Evolutionary conservation across 2,797 vertebrate species (phyloP).

Genomic region (Pseudopleuronectes americanus): DNA sequence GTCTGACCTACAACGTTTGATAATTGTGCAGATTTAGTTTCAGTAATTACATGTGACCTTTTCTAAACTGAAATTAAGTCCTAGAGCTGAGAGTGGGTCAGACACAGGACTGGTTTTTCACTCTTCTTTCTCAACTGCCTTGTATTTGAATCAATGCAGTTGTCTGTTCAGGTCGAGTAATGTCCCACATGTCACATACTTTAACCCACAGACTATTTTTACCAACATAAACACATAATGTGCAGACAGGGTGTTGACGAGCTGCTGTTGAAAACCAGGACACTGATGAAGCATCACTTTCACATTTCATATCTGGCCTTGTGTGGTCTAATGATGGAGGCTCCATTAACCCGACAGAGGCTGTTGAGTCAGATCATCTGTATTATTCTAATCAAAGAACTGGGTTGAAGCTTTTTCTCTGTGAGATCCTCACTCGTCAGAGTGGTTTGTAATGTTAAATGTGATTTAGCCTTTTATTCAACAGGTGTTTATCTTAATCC

Average conservation of each 20-base stretch:
- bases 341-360: not conserved
- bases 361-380: too few species aligned
- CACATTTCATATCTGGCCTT: constrained; percentile 6
- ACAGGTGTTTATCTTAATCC: constrained; percentile 8
- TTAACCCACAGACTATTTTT: too few species aligned
- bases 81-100: not conserved
- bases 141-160: not conserved
- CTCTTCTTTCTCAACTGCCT: not conserved
- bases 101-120: not conserved
- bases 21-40: not conserved
- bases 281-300: constrained; percentile 1
- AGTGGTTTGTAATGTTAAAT: not conserved
- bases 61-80: not conserved
- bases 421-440: too few species aligned
- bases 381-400: too few species aligned
- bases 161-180: not conserved
- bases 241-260: constrained; percentile 13
- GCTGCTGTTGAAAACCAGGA: constrained; percentile 17
- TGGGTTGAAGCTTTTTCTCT: too few species aligned
- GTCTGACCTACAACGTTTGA: not conserved
- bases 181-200: not conserved
- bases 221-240: not conserved
- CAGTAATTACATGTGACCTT: not conserved
- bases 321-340: not conserved
- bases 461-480: constrained; percentile 3